A percentile compares a stretch with the other conserved stretches of the same genome.
phyloP scores from a whole-genome alignment of 2,888 invertebrate genomes.

The Polydrusus cervinus region DNA sequence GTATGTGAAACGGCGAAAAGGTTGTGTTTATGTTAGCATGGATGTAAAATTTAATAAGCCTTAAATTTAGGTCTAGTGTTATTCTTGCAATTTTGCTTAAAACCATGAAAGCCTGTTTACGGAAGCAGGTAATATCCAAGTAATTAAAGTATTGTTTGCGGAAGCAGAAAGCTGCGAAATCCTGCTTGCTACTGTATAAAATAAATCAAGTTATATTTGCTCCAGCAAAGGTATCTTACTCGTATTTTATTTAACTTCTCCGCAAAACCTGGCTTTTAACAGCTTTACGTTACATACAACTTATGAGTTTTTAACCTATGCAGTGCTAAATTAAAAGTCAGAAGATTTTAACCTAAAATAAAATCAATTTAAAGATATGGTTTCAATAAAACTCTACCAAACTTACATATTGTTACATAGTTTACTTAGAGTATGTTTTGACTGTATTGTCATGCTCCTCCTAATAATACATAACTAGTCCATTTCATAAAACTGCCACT shows the following conservation, averaged over 20 bases:
- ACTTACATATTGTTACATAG: no score
- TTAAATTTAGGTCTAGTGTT: slow-evolving; percentile 26
- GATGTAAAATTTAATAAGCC: not conserved
- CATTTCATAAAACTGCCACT: no score
- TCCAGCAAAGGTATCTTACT: not conserved
- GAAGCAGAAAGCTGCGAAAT: slow-evolving; percentile 27
- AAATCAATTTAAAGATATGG: no score
- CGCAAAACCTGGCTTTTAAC: not conserved
- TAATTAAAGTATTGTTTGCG: slow-evolving; percentile 49
- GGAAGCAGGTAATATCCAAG: slow-evolving; percentile 33
- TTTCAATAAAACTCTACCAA: no score
- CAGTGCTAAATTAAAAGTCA: no score
- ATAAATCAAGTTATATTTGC: slow-evolving; percentile 11
- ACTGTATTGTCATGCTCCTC: no score
- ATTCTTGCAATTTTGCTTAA: slow-evolving; percentile 26
- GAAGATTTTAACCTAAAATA: no score
- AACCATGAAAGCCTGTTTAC: slow-evolving; percentile 15
- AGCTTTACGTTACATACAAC: not conserved
- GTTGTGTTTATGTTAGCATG: not conserved
- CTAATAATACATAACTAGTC: no score
- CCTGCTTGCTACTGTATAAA: slow-evolving; percentile 30
- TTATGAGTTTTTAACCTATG: not conserved
- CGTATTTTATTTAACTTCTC: not conserved
- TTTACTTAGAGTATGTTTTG: no score
- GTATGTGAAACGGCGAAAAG: not conserved